phyloP scores from a whole-genome alignment of 2,113 vertebrate species.

The Antechinus stuartii region DNA sequence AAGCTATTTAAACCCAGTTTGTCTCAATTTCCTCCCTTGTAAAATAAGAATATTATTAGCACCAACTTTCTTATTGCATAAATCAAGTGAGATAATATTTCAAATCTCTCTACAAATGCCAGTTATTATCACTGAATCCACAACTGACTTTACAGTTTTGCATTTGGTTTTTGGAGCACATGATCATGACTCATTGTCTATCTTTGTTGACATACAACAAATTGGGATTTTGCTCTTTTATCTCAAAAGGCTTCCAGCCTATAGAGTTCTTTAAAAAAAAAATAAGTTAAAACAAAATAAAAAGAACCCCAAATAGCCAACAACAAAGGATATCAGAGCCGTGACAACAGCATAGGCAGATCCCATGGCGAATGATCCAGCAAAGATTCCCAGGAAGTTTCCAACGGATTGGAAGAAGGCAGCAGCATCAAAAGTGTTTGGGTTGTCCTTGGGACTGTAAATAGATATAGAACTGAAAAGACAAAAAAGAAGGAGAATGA shows the following conservation, averaged over 20 bases:
- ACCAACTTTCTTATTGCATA: not conserved
- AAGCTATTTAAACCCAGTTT: not conserved
- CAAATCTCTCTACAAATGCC: not conserved
- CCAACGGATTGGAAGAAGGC: slow-evolving; percentile 88
- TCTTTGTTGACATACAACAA: not conserved
- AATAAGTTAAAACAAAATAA: slow-evolving; percentile 12
- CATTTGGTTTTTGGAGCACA: not conserved
- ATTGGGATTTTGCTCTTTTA: not conserved
- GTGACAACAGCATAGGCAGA: slow-evolving; percentile 89
- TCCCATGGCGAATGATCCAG: slow-evolving; percentile 88
- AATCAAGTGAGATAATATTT: not conserved
- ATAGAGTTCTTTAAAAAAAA: slow-evolving; percentile 15
- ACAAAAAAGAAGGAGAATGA: slow-evolving; percentile 55
- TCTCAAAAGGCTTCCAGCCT: not conserved
- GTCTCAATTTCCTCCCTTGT: not conserved
- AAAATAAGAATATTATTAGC: not conserved
- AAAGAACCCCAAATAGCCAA: slow-evolving; percentile 1
- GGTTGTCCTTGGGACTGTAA: slow-evolving; percentile 87
- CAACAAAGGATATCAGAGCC: slow-evolving; percentile 93
- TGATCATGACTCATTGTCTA: not conserved
- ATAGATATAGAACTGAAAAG: slow-evolving; percentile 88
- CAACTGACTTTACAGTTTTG: not conserved
- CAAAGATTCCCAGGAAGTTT: slow-evolving; percentile 90
- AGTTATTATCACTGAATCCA: not conserved
- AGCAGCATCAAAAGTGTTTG: slow-evolving; percentile 82